Evolutionary conservation across 2,888 invertebrate genomes (phyloP).

Genomic region (Drosophila multiciliata): DNA sequence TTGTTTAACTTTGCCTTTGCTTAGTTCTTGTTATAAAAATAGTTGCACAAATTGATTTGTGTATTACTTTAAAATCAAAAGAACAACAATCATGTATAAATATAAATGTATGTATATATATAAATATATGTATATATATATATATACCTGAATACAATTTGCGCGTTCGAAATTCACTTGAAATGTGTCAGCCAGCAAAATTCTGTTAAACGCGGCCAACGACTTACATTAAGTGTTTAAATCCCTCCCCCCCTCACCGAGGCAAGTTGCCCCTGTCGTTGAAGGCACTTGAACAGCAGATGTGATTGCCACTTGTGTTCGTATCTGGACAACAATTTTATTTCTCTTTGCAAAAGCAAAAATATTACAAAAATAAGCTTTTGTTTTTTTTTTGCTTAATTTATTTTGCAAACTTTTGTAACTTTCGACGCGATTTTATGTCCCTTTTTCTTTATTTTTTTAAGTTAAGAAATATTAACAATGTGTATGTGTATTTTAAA

Average conservation of each 20-base stretch:
- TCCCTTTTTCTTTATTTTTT: background rate
- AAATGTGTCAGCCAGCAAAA: constrained; percentile 72
- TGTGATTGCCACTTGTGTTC: constrained; percentile 24
- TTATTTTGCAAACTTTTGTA: background rate
- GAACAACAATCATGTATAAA: constrained; percentile 7
- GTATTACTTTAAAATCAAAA: constrained; percentile 49
- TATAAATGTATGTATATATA: constrained; percentile 4
- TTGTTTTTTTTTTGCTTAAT: too few species aligned
- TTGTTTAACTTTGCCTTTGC: constrained; percentile 52
- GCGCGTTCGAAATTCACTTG: constrained; percentile 63
- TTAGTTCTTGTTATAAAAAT: constrained; percentile 65
- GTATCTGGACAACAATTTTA: background rate
- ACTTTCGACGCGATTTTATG: background rate
- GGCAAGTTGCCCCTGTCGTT: background rate
- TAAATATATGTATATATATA: constrained; percentile 10
- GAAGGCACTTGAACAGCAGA: constrained; percentile 38
- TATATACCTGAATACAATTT: constrained; percentile 12
- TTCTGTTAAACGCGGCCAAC: constrained; percentile 46
- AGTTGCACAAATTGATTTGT: constrained; percentile 70
- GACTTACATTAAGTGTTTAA: constrained; percentile 38
- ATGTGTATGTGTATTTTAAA: background rate
- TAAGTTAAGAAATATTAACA: background rate
- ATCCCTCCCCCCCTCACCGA: background rate
- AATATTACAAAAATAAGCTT: background rate
- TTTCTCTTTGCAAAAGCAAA: background rate